Evolutionary conservation across 2,888 invertebrate genomes (phyloP).

Genomic region (Anthophora plumipes): DNA sequence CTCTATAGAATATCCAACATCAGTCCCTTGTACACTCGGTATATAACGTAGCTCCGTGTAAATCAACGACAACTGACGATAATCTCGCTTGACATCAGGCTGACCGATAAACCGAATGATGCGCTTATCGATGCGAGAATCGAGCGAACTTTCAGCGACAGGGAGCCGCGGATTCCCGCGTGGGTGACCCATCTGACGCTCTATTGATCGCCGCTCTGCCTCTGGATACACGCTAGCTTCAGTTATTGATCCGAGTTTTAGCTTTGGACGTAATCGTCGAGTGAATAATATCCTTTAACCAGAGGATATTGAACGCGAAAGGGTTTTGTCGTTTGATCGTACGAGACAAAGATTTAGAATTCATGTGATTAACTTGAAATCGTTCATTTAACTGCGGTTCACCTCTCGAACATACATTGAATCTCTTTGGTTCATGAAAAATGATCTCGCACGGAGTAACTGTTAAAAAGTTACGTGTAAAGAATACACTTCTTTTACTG

Average conservation of each 20-base stretch:
- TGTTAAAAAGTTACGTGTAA: too few relatives aligned
- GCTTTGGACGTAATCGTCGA: background rate
- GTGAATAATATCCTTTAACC: too few relatives aligned
- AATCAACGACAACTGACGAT: constrained; percentile 31
- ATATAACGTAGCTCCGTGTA: constrained; percentile 20
- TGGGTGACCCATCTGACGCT: constrained; percentile 56
- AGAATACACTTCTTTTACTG: too few relatives aligned
- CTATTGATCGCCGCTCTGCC: constrained; percentile 50
- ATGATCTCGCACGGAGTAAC: too few relatives aligned
- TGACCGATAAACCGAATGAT: constrained; percentile 48
- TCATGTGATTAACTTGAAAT: too few relatives aligned
- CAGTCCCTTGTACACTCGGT: constrained; percentile 14
- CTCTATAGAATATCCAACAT: constrained; percentile 23
- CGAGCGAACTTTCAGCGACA: constrained; percentile 53
- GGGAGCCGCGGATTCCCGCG: constrained; percentile 59
- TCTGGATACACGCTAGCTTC: background rate
- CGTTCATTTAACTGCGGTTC: too few relatives aligned
- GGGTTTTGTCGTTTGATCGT: too few relatives aligned
- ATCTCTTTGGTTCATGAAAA: too few relatives aligned
- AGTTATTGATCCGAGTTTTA: background rate
- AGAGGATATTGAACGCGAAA: too few relatives aligned
- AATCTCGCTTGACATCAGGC: constrained; percentile 18
- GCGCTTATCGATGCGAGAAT: constrained; percentile 56
- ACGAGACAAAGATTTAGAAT: too few relatives aligned
- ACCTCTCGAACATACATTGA: too few relatives aligned